Percentiles rank a stretch among this genome's conserved stretches.
Evolutionary conservation across 2,113 vertebrate species (phyloP).

Genomic region (Odocoileus virginianus): DNA sequence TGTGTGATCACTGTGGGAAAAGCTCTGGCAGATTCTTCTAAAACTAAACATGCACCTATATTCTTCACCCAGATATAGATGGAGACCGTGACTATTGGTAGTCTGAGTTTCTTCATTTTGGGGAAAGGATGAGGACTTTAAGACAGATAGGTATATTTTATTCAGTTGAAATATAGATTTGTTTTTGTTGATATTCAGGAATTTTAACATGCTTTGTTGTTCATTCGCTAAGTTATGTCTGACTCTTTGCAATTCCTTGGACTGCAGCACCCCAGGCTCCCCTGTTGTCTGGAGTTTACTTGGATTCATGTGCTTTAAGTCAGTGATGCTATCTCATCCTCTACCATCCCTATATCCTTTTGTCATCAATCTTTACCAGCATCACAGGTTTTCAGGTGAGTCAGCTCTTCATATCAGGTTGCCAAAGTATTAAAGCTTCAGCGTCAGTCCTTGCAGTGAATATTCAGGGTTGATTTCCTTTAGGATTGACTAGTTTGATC

Average conservation of each 20-base stretch:
- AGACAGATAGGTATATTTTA: background rate
- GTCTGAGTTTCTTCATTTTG: background rate
- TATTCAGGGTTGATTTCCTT: background rate
- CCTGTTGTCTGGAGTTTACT: background rate
- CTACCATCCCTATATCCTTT: background rate
- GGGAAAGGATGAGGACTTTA: background rate
- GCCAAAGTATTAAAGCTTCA: background rate
- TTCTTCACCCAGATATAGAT: background rate
- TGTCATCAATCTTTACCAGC: background rate
- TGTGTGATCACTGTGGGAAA: background rate
- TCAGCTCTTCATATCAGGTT: background rate
- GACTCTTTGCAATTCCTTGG: background rate
- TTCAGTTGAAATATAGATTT: background rate
- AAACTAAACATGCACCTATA: background rate
- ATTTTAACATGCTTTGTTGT: background rate
- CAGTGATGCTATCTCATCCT: background rate
- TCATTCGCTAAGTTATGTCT: background rate
- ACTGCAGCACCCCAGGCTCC: background rate
- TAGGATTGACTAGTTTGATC: background rate
- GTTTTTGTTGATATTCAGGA: background rate
- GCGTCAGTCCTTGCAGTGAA: background rate
- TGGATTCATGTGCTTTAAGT: background rate
- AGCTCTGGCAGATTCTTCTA: background rate
- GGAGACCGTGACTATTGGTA: background rate
- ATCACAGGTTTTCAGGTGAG: background rate